Base-by-base conservation (phyloP, 1,140 invertebrate species). In the Drosophila lacertosa region DNA sequence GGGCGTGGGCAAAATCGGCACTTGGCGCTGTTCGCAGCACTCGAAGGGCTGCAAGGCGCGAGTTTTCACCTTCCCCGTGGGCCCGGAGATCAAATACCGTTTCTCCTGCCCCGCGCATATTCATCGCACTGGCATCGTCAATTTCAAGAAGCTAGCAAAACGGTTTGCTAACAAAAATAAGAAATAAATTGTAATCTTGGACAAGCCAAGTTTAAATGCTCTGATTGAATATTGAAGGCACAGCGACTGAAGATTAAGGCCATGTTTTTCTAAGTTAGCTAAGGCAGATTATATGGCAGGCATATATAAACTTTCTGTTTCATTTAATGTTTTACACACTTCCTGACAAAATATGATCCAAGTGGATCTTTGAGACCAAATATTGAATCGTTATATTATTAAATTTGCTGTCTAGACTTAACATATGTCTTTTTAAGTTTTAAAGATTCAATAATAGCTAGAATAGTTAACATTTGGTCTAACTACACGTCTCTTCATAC, bases 11-110 rank as follows among this genome's bases (percentile, higher is more conserved):
- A 16, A 29, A 22, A 58, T 22, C 10, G 79, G 79, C n/a, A 71
- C 70, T 1, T 82, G 79, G 79, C 74, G 79, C 6, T 82, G 79
- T 39, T 63, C 68, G 47, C 51, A 84, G 9, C 75, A 82, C 16
- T 62, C 66, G 13, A 62, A 63, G 42, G 79, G 79, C 0, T 82
- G 79, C 42, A 83, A 78, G 15, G 80, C 79, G 1, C 45, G 74
- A 0, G 80, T 71, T 0, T 47, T 48, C 0, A 82, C 79, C 1
- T 78, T 74, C 4, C 58, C 66, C 60, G 57, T 83, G 15, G 65
- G 47, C 11, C 18, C 29, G 0, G 65, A 79, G n/a, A 64, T 82
- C 0, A 84, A 78, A 57, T 82, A 82, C 60, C 69, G 69, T 3
- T 53, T 48, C 39, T 58, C 54, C 16, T 82, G 78, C 26, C 62